A percentile compares a stretch with the other conserved stretches of the same genome.
These are phyloP conservation scores for Pandemis corylana DNA, from an alignment of 2,888 invertebrate genomes.

Conservation along the genomic window DNA sequence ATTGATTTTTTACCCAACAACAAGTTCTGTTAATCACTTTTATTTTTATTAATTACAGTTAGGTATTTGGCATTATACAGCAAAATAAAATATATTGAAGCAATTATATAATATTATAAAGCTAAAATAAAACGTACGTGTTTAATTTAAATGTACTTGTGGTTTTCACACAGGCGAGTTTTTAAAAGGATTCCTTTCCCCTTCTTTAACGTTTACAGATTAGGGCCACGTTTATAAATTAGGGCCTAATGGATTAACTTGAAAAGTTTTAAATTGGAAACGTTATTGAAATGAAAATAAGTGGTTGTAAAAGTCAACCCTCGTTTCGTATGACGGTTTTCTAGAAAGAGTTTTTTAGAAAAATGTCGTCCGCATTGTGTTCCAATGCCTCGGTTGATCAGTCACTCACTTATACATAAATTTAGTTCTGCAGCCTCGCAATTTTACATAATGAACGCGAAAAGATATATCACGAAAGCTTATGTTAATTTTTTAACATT, in stretches of 20 bases:
- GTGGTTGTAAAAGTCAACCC: background rate
- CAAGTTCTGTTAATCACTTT: too few relatives aligned
- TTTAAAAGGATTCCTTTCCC: background rate
- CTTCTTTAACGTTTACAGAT: background rate
- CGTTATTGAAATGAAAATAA: background rate
- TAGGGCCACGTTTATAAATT: background rate
- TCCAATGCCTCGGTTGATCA: too few relatives aligned
- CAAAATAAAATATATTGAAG: background rate
- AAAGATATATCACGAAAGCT: too few relatives aligned
- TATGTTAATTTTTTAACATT: too few relatives aligned
- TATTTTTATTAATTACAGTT: too few relatives aligned
- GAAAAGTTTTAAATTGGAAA: slow-evolving; percentile 2
- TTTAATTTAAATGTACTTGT: background rate
- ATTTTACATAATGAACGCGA: too few relatives aligned
- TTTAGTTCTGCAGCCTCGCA: too few relatives aligned
- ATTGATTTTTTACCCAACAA: too few relatives aligned
- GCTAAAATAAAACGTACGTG: background rate
- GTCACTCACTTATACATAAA: too few relatives aligned
- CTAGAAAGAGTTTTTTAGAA: background rate
- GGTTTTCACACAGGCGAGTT: background rate
- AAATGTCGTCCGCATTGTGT: background rate
- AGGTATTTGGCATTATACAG: too few relatives aligned
- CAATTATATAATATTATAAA: background rate
- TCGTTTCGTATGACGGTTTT: background rate
- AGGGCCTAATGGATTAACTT: slow-evolving; percentile 1